phyloP scores from a whole-genome alignment of 2,888 invertebrate species.

The Tanypteryx hageni region DNA sequence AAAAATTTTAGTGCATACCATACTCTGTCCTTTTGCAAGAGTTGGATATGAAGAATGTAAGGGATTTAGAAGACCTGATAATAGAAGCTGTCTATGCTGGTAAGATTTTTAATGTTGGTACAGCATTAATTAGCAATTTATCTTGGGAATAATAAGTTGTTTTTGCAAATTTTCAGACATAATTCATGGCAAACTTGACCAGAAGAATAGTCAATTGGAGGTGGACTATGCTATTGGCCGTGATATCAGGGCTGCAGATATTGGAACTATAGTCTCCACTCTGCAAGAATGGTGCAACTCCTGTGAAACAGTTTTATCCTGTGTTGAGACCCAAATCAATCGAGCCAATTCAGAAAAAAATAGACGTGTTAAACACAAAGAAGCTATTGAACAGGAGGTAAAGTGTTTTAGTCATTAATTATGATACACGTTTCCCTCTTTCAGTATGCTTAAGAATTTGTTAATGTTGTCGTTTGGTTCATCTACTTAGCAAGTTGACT shows the following conservation, averaged over 20 bases:
- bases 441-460: too few species aligned
- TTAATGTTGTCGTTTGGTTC: too few species aligned
- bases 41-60: slow-evolving; percentile 92
- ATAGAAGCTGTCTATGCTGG: slow-evolving; percentile 99
- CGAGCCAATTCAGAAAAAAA: slow-evolving; percentile 92
- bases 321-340: slow-evolving; percentile 92
- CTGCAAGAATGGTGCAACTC: slow-evolving; percentile 93
- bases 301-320: slow-evolving; percentile 91
- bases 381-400: slow-evolving; percentile 91
- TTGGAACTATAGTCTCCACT: slow-evolving; percentile 88
- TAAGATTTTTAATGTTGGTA: slow-evolving; percentile 71
- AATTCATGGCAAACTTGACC: slow-evolving; percentile 96
- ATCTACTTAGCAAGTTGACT: too few species aligned
- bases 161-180: slow-evolving; percentile 81
- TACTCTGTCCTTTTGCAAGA: slow-evolving; percentile 91
- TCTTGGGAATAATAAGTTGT: slow-evolving; percentile 65
- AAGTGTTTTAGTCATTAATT: slow-evolving; percentile 36
- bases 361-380: slow-evolving; percentile 86
- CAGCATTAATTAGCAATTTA: slow-evolving; percentile 58
- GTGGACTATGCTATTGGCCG: slow-evolving; percentile 96
- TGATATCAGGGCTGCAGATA: slow-evolving; percentile 91
- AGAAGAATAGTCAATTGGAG: slow-evolving; percentile 94
- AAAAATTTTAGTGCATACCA: slow-evolving; percentile 83
- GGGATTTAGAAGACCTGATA: slow-evolving; percentile 96
- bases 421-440: not conserved